A percentile compares a stretch with the other conserved stretches of the same genome.
These are phyloP conservation scores for Lydus trimaculatus DNA, from an alignment of 2,888 invertebrate species.

Conservation along the genomic window DNA sequence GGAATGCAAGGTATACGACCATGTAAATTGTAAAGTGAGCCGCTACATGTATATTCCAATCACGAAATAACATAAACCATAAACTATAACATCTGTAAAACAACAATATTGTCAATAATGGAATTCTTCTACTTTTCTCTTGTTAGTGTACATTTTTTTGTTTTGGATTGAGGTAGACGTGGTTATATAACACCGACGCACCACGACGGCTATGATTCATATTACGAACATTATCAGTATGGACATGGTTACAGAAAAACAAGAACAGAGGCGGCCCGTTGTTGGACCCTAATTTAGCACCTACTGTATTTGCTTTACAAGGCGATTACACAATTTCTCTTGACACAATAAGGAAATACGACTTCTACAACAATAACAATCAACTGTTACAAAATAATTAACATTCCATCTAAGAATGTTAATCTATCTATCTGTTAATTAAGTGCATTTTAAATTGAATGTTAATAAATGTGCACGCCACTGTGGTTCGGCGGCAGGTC, in stretches of 20 bases:
- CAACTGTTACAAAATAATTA: background rate
- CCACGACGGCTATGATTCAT: slow-evolving; percentile 12
- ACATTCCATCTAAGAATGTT: background rate
- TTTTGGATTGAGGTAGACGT: slow-evolving; percentile 7
- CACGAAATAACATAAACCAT: slow-evolving; percentile 9
- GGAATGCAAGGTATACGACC: slow-evolving; percentile 17
- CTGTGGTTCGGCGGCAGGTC: slow-evolving; percentile 23
- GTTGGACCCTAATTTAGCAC: background rate
- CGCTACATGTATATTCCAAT: slow-evolving; percentile 12
- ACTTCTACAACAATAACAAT: background rate
- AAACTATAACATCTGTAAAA: slow-evolving; percentile 7
- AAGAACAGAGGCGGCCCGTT: background rate
- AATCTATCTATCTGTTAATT: background rate
- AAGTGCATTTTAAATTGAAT: background rate
- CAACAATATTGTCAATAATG: slow-evolving; percentile 6
- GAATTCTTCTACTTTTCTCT: slow-evolving; percentile 1
- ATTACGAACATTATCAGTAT: slow-evolving; percentile 1
- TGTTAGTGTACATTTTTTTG: background rate
- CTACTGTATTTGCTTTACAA: background rate
- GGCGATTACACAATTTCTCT: slow-evolving; percentile 8
- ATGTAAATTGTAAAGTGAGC: slow-evolving; percentile 17
- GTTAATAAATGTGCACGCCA: background rate
- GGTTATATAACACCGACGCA: slow-evolving; percentile 7
- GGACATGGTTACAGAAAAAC: background rate
- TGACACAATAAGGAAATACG: slow-evolving; percentile 12